A percentile compares a stretch with the other conserved stretches of the same genome.
These are phyloP conservation scores for Monomorium pharaonis DNA, from an alignment of 1,140 invertebrate species.

Conservation along the genomic window DNA sequence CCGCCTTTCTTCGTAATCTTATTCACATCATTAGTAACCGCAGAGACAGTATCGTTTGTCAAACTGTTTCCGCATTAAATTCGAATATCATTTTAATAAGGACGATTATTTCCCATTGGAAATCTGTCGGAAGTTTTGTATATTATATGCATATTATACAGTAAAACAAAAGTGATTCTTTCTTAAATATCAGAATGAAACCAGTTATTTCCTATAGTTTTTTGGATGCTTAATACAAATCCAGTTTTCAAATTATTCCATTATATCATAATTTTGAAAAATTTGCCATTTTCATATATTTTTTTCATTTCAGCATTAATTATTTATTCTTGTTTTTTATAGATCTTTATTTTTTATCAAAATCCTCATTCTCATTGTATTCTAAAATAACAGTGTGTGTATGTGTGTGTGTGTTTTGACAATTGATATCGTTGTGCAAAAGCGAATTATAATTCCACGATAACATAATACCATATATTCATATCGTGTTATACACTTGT, in stretches of 20 bases:
- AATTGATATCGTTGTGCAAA: not conserved
- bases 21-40: constrained; percentile 37
- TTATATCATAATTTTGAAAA: too few relatives aligned
- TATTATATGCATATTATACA: not conserved
- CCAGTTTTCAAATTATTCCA: too few relatives aligned
- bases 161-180: too few relatives aligned
- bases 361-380: not conserved
- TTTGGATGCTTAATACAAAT: too few relatives aligned
- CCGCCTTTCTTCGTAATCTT: constrained; percentile 20
- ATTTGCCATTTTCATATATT: not conserved
- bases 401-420: too few relatives aligned
- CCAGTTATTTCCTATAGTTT: too few relatives aligned
- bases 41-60: constrained; percentile 7
- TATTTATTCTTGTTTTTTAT: not conserved
- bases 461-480: not conserved
- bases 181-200: too few relatives aligned
- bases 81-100: constrained; percentile 25
- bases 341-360: not conserved
- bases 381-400: too few relatives aligned
- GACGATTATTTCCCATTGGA: not conserved
- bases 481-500: not conserved
- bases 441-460: not conserved
- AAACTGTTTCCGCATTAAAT: constrained; percentile 1
- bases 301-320: not conserved
- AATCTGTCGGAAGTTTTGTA: not conserved